Evolutionary conservation across 1,140 invertebrate species (phyloP).

Genomic region (Propsilocerus akamusi): DNA sequence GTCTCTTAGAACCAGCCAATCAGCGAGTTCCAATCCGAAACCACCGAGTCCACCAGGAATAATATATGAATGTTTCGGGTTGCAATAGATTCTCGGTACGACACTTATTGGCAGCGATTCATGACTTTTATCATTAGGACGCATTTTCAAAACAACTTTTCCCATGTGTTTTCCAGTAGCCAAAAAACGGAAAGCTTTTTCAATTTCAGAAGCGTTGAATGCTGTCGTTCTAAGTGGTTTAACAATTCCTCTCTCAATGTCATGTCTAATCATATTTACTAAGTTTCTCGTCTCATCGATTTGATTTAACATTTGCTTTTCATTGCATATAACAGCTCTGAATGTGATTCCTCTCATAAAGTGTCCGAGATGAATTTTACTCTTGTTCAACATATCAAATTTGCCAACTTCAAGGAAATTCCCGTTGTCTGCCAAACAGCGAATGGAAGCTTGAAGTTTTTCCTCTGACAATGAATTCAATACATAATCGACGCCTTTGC

Average conservation of each 20-base stretch:
- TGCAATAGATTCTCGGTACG: neutral
- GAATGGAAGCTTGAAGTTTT: too few species aligned
- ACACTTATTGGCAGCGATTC: slow-evolving; percentile 11
- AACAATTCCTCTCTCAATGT: slow-evolving; percentile 42
- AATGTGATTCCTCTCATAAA: too few species aligned
- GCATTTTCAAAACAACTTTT: too few species aligned
- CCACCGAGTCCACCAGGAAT: too few species aligned
- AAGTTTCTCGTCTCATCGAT: too few species aligned
- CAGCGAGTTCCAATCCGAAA: slow-evolving; percentile 72
- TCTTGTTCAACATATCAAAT: too few species aligned
- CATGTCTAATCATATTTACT: slow-evolving; percentile 32
- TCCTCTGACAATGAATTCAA: slow-evolving; percentile 40
- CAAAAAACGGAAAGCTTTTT: slow-evolving; percentile 55
- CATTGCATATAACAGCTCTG: too few species aligned
- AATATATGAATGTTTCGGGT: slow-evolving; percentile 61
- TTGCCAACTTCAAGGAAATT: slow-evolving; percentile 54
- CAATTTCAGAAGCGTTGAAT: slow-evolving; percentile 38
- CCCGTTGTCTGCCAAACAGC: slow-evolving; percentile 25
- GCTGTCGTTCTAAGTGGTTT: slow-evolving; percentile 36
- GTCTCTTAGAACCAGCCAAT: slow-evolving; percentile 73
- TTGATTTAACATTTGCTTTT: too few species aligned
- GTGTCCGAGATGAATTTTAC: too few species aligned
- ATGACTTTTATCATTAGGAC: slow-evolving; percentile 38
- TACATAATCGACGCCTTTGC: slow-evolving; percentile 36
- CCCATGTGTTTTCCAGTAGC: slow-evolving; percentile 78